Base-by-base conservation (phyloP, 2,888 invertebrate genomes). In the Apantesis nais region DNA sequence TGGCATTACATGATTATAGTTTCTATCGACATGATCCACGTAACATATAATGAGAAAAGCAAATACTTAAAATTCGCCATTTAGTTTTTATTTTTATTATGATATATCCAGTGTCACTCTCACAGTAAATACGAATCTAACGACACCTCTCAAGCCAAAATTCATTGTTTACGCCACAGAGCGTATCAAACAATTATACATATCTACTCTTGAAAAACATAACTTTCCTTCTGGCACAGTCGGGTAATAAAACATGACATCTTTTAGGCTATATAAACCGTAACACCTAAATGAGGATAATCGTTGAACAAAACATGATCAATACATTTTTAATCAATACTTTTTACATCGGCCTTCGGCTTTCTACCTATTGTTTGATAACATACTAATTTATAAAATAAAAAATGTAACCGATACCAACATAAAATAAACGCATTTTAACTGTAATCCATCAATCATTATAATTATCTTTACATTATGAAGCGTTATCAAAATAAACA, bases 381-480 rank as follows among this genome's bases (percentile, higher is more conserved):
- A 55, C 55, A 55, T 55, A 55, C 9, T 3, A 55, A 14, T 55
- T n/a, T 52, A 25, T 14, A 25, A 25, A 55, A 55, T 14, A 55
- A 25, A 55, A 55, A 25, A 55, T n/a, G 0, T 52, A 25, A 11
- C 25, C 25, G n/a, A 25, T 25, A 55, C n/a, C 55, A 55, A 12
- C 4, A 55, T 25, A n/a, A 25, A 12, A 25, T 25, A 55, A 19
- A 41, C 14, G 9, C 12, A 39, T 66, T 25, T 65, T 22, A n/a
- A 34, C 55, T 55, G 55, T n/a, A 55, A 25, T 55, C 25, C 55
- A 55, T 55, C 55, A 55, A 55, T 12, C 55, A 55, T 58, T 58
- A 58, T 58, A 58, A 58, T 58, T 58, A 58, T 52, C 48, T 52
- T 22, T 52, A 52, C n/a, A 52, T 52, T 22, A 22, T n/a, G 48